Conservation (phyloP, 1,140 invertebrate species). For the Magallana ariakensis region DNA sequence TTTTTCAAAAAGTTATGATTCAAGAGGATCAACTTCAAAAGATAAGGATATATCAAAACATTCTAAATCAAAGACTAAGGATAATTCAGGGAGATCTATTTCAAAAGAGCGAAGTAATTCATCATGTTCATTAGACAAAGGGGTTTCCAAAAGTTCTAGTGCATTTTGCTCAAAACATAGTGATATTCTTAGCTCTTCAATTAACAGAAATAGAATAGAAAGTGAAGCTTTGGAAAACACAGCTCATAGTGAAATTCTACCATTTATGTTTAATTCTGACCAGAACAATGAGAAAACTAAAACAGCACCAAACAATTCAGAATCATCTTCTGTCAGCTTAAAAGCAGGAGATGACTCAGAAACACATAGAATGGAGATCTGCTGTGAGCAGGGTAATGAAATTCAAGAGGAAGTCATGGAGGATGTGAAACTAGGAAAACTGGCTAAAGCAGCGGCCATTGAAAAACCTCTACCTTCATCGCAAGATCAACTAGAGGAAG, state of each 20-base stretch:
- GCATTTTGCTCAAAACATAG: not conserved
- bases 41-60: not conserved
- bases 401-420: not conserved
- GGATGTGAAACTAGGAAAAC: constrained; percentile 1
- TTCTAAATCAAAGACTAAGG: not conserved
- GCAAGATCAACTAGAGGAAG: not conserved
- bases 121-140: no score
- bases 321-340: not conserved
- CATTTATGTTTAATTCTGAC: no score
- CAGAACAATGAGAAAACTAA: no score
- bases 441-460: not conserved
- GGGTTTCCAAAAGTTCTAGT: no score
- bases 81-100: not conserved
- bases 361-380: no score
- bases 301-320: not conserved
- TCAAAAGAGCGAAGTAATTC: not conserved
- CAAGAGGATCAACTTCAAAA: not conserved
- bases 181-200: not conserved
- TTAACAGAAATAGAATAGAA: not conserved
- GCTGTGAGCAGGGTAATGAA: not conserved
- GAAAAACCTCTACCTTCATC: not conserved
- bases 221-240: not conserved
- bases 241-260: no score
- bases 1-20: not conserved
- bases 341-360: no score